Conservation (phyloP, 2,113 vertebrate species). For the Pseudolaguvia tuberculata region DNA sequence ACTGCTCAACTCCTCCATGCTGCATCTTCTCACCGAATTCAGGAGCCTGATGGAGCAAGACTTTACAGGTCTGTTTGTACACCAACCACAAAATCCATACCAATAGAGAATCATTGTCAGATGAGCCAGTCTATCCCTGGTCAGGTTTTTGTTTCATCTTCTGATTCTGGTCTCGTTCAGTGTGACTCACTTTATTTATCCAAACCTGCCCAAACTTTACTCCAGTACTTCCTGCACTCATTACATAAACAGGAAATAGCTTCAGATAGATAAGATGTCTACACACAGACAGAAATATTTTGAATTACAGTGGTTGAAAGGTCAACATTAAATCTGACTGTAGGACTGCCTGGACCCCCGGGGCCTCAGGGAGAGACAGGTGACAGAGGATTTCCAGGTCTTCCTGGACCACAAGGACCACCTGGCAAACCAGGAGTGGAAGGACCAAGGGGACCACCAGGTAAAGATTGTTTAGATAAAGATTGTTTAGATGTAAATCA, state of each 20-base stretch:
- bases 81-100: constrained; percentile 1
- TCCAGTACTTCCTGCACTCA: not conserved
- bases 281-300: not conserved
- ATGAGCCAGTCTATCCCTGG: not conserved
- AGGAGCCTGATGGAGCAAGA: constrained; percentile 60
- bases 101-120: too few species aligned
- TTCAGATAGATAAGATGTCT: constrained; percentile 9
- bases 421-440: constrained; percentile 66
- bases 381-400: constrained; percentile 68
- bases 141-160: not conserved
- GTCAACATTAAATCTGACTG: constrained; percentile 6
- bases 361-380: constrained; percentile 74
- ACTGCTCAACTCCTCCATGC: constrained; percentile 77
- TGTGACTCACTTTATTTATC: not conserved
- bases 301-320: not conserved
- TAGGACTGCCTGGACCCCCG: constrained; percentile 71
- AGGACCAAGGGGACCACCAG: constrained; percentile 71
- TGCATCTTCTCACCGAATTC: constrained; percentile 65
- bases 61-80: constrained; percentile 60
- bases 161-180: not conserved
- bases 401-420: constrained; percentile 70
- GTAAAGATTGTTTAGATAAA: too few species aligned
- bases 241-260: constrained; percentile 17
- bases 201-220: not conserved
- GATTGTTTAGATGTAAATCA: too few species aligned